Base-by-base conservation (phyloP, 2,797 vertebrate species). In the Micropoecilia bifurca region DNA sequence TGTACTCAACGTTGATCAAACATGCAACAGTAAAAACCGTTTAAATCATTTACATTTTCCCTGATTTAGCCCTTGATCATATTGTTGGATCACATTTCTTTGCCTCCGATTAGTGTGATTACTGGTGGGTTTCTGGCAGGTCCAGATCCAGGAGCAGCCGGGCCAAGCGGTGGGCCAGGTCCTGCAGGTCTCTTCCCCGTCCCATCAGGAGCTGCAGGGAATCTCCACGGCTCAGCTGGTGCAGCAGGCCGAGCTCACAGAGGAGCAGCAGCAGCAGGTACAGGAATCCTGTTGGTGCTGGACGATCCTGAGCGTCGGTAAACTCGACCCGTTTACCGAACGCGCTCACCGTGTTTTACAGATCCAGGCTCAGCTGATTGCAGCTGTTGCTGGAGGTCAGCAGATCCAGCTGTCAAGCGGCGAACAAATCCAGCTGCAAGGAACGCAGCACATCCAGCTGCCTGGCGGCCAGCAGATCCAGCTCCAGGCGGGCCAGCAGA, bases 261-360 rank as follows among this genome's bases (percentile, higher is more conserved):
- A 99, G 85, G 98, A 99, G 57, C 99, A 99, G 75, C 98, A 99
- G 83, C 98, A 99, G 90, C 98, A 99, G 95, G 96, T 96, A 88
- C 75, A 76, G 2, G 45, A 55, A 77, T 55, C 14, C 41, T 74
- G 45, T 73, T 8, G 48, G 50, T 59, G 43, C 25, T 43, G 5
- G 13, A 12, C 3, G 22, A 68, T 79, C 10, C 45, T 39, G 14
- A 59, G 36, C 28, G 41, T 41, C 25, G 3, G 25, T 77, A 3
- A 71, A 30, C 22, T 73, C 57, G 57, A 41, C 33, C 75, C 41
- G n/a, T 9, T 77, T 81, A 82, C 53, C 82, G 10, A 83, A 22
- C 18, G 2, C 48, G 18, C 79, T 20, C 7, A 9, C 41, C 80
- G n/a, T 82, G 10, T 83, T 73, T 79, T 66, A 80, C 90, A 95